Percentiles rank a stretch among this genome's conserved stretches.
These are phyloP conservation scores for Dilophus febrilis DNA, from an alignment of 2,888 invertebrate species.

Conservation along the genomic window DNA sequence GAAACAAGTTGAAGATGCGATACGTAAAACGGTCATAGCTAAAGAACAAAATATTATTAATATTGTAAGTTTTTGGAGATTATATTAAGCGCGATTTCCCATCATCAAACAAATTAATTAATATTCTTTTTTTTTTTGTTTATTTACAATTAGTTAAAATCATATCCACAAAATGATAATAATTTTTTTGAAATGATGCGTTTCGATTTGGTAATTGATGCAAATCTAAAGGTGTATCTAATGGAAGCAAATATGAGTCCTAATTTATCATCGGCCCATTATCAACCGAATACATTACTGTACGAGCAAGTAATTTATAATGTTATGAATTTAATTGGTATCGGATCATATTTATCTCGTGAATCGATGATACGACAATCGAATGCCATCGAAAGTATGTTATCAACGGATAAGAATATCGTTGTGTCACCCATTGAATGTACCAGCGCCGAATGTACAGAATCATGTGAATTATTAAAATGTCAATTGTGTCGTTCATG, in stretches of 20 bases:
- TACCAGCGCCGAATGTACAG: constrained; percentile 33
- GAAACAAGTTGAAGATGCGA: constrained; percentile 62
- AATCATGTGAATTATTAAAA: constrained; percentile 43
- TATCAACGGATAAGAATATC: constrained; percentile 63
- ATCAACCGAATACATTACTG: constrained; percentile 67
- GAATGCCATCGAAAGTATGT: constrained; percentile 38
- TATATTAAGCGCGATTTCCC: neutral
- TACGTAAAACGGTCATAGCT: constrained; percentile 45
- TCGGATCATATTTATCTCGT: constrained; percentile 36
- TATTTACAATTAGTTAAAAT: constrained; percentile 26
- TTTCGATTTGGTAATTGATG: constrained; percentile 85
- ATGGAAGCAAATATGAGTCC: constrained; percentile 99
- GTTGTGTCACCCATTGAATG: constrained; percentile 58
- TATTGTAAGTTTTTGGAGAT: constrained; percentile 30
- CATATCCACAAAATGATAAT: constrained; percentile 38
- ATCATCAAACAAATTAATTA: neutral
- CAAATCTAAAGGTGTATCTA: constrained; percentile 65
- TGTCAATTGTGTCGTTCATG: constrained; percentile 73
- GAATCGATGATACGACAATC: constrained; percentile 26
- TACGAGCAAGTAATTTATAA: constrained; percentile 88
- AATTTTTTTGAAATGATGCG: constrained; percentile 94
- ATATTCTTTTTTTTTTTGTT: neutral
- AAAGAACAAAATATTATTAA: constrained; percentile 57
- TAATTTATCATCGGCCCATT: constrained; percentile 86
- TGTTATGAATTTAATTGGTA: constrained; percentile 60